Base-by-base conservation (phyloP, 1,140 invertebrate genomes). In the Polypedilum pembai region DNA sequence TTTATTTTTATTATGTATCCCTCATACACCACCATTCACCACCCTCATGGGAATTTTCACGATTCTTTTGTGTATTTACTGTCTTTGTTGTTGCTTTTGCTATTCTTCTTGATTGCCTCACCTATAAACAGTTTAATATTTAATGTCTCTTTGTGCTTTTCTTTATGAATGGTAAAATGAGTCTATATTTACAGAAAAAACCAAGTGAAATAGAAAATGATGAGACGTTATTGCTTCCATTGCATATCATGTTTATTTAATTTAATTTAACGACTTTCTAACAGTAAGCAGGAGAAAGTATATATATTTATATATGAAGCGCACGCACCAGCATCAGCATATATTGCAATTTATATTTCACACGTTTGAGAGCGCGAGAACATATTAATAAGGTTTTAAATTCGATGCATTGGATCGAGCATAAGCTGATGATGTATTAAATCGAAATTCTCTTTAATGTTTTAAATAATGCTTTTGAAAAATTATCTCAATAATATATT, bases 71-170 rank as follows among this genome's bases (percentile, higher is more conserved):
- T 45, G 15, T 45, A 10, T 45, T 4, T 56, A 56, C n/a, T 56
- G 45, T 56, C 45, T n/a, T 56, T 56, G 45, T 56, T 56, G 45
- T 56, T 56, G 45, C 15, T 56, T 4, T 15, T 56, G 45, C n/a
- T 56, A 20, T 69, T 69, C 8, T 18, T n/a, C 65, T 69, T 69
- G 65, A 69, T 69, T 69, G 20, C 20, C 20, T 69, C 17, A 18
- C 65, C 65, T 69, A 69, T 69, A 69, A 69, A 69, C 65, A 69
- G 17, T 21, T 69, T 69, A 69, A 69, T 69, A 69, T 69, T 69
- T 69, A 69, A 69, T 69, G 65, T 21, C 20, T 69, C 20, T 69
- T 20, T 69, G 10, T 69, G 7, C 45, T 56, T 17, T 56, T 15
- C 45, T 56, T 56, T 17, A 56, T 56, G 10, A 12, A 56, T 56